Conservation (phyloP, 2,888 invertebrate genomes). For the Tiliacea citrago region DNA sequence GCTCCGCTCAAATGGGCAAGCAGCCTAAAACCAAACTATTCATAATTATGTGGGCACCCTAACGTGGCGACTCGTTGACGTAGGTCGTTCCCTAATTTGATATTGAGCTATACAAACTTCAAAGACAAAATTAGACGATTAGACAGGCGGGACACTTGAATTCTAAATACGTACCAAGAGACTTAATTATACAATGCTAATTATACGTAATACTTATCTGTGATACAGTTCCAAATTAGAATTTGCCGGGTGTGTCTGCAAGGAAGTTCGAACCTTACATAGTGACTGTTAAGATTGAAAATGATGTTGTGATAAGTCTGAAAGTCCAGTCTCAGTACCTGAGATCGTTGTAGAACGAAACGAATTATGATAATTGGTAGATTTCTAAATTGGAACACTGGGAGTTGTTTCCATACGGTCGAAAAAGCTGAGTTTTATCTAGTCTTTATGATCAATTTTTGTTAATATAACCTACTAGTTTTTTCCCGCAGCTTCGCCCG, state of each 20-base stretch:
- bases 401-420: slow-evolving; percentile 1
- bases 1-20: background rate
- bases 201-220: slow-evolving; percentile 62
- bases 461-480: background rate
- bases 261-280: slow-evolving; percentile 15
- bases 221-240: slow-evolving; percentile 58
- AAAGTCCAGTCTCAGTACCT: slow-evolving; percentile 48
- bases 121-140: slow-evolving; percentile 56
- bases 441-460: background rate
- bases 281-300: background rate
- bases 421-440: slow-evolving; percentile 1
- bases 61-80: slow-evolving; percentile 38
- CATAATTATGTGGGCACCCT: slow-evolving; percentile 40
- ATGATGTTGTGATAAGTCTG: background rate
- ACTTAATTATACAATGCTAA: slow-evolving; percentile 61
- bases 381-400: slow-evolving; percentile 40
- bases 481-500: background rate
- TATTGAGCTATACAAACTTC: slow-evolving; percentile 45
- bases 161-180: slow-evolving; percentile 52
- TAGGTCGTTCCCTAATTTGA: slow-evolving; percentile 50
- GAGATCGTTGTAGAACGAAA: slow-evolving; percentile 36
- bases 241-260: slow-evolving; percentile 15
- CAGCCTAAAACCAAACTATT: slow-evolving; percentile 32
- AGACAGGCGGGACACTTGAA: slow-evolving; percentile 51
- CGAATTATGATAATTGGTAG: slow-evolving; percentile 47